A percentile compares a stretch with the other conserved stretches of the same genome.
These are phyloP conservation scores for Paguma larvata DNA, from an alignment of 2,797 vertebrate genomes.

Conservation along the genomic window DNA sequence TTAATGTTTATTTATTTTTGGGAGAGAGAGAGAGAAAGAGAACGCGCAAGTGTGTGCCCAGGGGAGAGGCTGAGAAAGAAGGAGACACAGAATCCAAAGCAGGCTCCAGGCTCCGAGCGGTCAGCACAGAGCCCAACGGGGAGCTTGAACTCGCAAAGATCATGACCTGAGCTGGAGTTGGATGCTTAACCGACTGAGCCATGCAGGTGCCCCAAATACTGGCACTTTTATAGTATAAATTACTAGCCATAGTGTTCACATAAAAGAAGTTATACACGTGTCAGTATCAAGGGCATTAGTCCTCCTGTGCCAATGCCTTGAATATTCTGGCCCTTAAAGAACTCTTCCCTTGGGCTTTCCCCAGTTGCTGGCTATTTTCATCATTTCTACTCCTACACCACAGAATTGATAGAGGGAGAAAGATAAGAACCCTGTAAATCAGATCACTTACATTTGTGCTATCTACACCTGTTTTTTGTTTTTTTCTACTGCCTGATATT, in stretches of 20 bases:
- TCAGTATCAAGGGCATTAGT: not conserved
- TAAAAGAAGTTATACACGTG: not conserved
- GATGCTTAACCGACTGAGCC: too few relatives aligned
- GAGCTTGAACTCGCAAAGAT: too few relatives aligned
- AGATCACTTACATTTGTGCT: not conserved
- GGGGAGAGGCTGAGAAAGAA: too few relatives aligned
- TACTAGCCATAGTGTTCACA: not conserved
- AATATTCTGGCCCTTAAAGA: not conserved
- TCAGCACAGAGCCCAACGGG: too few relatives aligned
- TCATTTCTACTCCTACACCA: not conserved
- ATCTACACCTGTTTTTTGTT: not conserved
- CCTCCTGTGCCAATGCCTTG: not conserved
- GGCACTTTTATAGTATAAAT: not conserved
- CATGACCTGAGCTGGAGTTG: too few relatives aligned
- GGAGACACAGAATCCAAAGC: too few relatives aligned
- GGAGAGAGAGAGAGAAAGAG: too few relatives aligned
- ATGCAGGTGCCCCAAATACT: not conserved
- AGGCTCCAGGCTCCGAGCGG: too few relatives aligned
- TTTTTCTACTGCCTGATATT: not conserved
- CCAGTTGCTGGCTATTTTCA: not conserved
- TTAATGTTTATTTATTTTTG: not conserved
- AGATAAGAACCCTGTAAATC: not conserved
- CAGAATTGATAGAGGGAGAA: not conserved
- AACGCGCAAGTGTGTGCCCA: too few relatives aligned
- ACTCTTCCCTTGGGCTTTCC: not conserved